phyloP scores from a whole-genome alignment of 2,113 vertebrate species.

The Ptilorrhoa leucosticta region DNA sequence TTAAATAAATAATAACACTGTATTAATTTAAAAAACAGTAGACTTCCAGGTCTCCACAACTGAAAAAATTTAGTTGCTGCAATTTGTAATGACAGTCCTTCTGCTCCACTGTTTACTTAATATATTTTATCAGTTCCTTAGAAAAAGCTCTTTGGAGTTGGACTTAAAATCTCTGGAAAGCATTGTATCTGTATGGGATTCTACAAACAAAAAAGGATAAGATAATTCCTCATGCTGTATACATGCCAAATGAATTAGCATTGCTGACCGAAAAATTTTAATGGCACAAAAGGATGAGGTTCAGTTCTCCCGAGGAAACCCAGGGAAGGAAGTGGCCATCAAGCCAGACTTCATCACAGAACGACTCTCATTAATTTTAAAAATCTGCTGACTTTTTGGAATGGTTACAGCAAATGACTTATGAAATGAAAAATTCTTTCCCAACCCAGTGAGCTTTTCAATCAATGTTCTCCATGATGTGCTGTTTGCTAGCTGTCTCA shows the following conservation, averaged over 20 bases:
- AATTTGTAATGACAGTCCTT: background rate
- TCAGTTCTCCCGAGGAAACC: constrained; percentile 1
- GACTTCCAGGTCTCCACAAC: background rate
- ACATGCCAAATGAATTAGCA: background rate
- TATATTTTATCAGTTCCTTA: background rate
- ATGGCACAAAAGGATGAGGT: background rate
- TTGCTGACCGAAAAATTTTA: constrained; percentile 14
- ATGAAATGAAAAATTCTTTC: constrained; percentile 65
- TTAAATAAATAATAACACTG: background rate
- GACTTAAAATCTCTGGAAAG: background rate
- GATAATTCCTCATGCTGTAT: background rate
- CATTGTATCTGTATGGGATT: background rate
- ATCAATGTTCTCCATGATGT: constrained; percentile 43
- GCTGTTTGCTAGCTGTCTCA: constrained; percentile 60
- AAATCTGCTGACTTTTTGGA: constrained; percentile 62
- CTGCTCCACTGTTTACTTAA: background rate
- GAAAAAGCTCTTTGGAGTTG: background rate
- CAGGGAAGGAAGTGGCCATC: constrained; percentile 4
- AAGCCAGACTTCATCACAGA: constrained; percentile 37
- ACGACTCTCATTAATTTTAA: constrained; percentile 46
- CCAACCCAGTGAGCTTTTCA: constrained; percentile 63
- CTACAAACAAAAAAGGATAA: constrained; percentile 22
- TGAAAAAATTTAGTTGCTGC: background rate
- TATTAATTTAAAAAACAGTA: background rate
- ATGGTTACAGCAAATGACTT: constrained; percentile 64